Base-by-base conservation (phyloP, 2,888 invertebrate genomes). In the Idaea biselata region DNA sequence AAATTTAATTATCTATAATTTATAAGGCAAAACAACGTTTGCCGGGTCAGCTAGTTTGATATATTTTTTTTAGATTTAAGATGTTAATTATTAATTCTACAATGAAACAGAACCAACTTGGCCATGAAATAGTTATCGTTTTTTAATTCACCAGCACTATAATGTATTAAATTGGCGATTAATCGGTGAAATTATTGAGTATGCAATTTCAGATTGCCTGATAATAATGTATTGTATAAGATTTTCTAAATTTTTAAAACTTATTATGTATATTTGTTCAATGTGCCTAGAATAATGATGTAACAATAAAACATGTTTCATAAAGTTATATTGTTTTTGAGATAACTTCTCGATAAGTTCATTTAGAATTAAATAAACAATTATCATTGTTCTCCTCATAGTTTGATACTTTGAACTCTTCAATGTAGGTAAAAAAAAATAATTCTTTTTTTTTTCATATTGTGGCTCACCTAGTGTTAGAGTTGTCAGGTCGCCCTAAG, bases 251-350 rank as follows among this genome's bases (percentile, higher is more conserved):
- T 83, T 81, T 78, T 74, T 79, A 79, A 71, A 70, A 73, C 68
- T 60, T 73, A 72, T 71, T 76, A 78, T 82, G 83, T 83, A 83
- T 82, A 84, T 84, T 83, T 82, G 77, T 79, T 78, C 76, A 68
- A 69, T 72, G 74, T 74, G 75, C 68, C 71, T 77, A 72, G 58
- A 53, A 72, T 73, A 74, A 80, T 44, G 44, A 44, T 75, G 74
- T 68, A 72, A 73, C 69, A 79, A 74, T 78, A 77, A 73, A 75
- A 65, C 58, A 62, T 68, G 75, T 77, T 76, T 75, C 66, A 68
- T 63, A 68, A 66, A 60, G 44, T 44, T 5, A 55, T 32, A 8
- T 18, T 8, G 44, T 44, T 44, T 44, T 44, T 44, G 44, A 44
- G 44, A 44, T 44, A 44, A 44, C 44, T 44, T 44, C 44, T 44